Conservation (phyloP, 2,888 invertebrate species). For the Saturnia japonica region DNA sequence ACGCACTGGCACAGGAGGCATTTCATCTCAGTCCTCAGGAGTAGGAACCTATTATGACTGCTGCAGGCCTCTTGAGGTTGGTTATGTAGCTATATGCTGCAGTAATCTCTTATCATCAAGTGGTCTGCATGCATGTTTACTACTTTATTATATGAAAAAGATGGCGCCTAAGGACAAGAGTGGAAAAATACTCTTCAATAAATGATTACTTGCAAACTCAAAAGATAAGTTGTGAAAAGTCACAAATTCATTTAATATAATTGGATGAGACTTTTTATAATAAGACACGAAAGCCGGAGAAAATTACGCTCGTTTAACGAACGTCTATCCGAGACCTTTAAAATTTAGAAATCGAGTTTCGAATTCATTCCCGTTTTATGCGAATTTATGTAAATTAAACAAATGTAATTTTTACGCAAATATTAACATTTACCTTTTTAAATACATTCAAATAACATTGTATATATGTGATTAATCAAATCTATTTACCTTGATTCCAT, state of each 20-base stretch:
- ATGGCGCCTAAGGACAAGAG: neutral
- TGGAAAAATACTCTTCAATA: neutral
- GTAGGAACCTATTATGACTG: no score
- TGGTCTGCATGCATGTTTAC: no score
- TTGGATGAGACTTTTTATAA: constrained; percentile 33
- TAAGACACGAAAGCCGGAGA: constrained; percentile 36
- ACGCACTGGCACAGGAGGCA: no score
- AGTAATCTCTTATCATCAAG: no score
- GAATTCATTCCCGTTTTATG: neutral
- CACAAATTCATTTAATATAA: constrained; percentile 6
- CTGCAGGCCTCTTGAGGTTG: no score
- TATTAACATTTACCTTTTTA: neutral
- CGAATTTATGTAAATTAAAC: constrained; percentile 1
- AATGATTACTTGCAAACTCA: neutral
- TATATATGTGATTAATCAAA: no score
- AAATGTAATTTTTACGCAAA: neutral
- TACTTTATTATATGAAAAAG: neutral
- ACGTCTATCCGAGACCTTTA: constrained; percentile 44
- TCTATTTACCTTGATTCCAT: no score
- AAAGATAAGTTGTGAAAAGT: constrained; percentile 12
- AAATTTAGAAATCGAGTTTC: constrained; percentile 45
- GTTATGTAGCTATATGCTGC: no score
- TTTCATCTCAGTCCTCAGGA: no score
- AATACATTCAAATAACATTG: neutral
- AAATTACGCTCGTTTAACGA: constrained; percentile 46